Percentiles rank a stretch among this genome's conserved stretches.
Evolutionary conservation across 2,888 invertebrate species (phyloP).

Genomic region (Zaprionus bogoriensis): DNA sequence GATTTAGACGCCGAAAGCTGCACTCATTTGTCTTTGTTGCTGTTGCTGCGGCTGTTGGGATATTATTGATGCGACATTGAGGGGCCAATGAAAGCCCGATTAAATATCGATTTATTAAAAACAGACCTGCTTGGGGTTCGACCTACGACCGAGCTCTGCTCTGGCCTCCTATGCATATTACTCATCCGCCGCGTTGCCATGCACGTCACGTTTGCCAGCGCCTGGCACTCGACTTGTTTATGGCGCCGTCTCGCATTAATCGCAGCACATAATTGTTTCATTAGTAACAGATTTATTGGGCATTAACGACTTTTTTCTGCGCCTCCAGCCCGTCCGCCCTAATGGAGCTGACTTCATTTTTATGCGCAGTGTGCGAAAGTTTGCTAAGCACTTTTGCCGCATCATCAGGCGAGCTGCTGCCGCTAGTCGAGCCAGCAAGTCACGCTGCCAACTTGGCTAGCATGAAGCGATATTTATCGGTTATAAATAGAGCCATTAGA

Average conservation of each 20-base stretch:
- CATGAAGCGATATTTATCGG: background rate
- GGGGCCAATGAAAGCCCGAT: conserved; percentile 30
- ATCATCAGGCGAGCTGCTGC: conserved; percentile 16
- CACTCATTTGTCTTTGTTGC: conserved; percentile 31
- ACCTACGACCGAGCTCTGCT: too few species aligned
- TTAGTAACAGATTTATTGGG: conserved; percentile 71
- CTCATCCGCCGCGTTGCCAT: conserved; percentile 62
- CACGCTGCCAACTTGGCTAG: background rate
- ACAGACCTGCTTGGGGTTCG: too few species aligned
- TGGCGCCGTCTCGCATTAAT: conserved; percentile 56
- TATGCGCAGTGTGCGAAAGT: conserved; percentile 24
- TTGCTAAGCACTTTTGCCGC: conserved; percentile 48
- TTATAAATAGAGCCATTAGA: conserved; percentile 3
- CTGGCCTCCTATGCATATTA: conserved; percentile 45
- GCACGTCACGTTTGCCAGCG: conserved; percentile 59
- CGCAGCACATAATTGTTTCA: conserved; percentile 75
- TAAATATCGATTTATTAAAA: conserved; percentile 70
- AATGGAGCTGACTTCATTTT: conserved; percentile 39
- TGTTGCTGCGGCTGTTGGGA: conserved; percentile 35
- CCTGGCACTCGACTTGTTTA: conserved; percentile 44
- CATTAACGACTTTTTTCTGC: conserved; percentile 47
- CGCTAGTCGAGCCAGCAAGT: conserved; percentile 6
- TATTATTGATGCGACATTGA: conserved; percentile 58
- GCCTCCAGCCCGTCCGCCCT: conserved; percentile 1
- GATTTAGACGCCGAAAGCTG: conserved; percentile 11